Percentiles rank a stretch among this genome's conserved stretches.
These are phyloP conservation scores for Solea solea DNA, from an alignment of 2,113 vertebrate species.

Conservation along the genomic window DNA sequence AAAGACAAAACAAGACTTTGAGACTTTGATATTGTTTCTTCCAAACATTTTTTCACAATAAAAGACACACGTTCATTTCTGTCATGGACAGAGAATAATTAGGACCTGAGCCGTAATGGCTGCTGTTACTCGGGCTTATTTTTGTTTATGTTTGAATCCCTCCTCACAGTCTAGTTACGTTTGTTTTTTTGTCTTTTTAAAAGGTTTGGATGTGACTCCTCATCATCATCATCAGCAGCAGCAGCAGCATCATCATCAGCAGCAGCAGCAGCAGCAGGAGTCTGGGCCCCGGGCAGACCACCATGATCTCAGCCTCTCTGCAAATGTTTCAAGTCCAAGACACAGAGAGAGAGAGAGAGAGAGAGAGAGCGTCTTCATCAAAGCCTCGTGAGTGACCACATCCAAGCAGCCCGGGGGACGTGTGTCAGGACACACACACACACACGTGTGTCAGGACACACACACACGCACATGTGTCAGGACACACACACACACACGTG, in stretches of 20 bases:
- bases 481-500: background rate
- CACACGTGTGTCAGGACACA: background rate
- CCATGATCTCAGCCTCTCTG: slow-evolving; percentile 35
- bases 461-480: no score
- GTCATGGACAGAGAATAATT: background rate
- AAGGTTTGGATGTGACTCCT: slow-evolving; percentile 30
- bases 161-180: background rate
- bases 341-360: background rate
- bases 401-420: slow-evolving; percentile 36
- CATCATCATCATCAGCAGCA: no score
- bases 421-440: slow-evolving; percentile 2
- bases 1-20: slow-evolving; percentile 31
- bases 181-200: slow-evolving; percentile 25
- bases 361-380: slow-evolving; percentile 31
- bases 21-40: slow-evolving; percentile 29
- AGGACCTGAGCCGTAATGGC: no score
- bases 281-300: slow-evolving; percentile 36
- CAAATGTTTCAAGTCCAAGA: slow-evolving; percentile 35
- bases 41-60: background rate
- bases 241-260: no score
- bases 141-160: no score
- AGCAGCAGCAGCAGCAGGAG: background rate
- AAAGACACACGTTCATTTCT: background rate
- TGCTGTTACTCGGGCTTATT: no score
- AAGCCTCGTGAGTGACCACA: slow-evolving; percentile 43